phyloP scores from a whole-genome alignment of 2,888 invertebrate genomes.

The Gastrophysa polygoni region DNA sequence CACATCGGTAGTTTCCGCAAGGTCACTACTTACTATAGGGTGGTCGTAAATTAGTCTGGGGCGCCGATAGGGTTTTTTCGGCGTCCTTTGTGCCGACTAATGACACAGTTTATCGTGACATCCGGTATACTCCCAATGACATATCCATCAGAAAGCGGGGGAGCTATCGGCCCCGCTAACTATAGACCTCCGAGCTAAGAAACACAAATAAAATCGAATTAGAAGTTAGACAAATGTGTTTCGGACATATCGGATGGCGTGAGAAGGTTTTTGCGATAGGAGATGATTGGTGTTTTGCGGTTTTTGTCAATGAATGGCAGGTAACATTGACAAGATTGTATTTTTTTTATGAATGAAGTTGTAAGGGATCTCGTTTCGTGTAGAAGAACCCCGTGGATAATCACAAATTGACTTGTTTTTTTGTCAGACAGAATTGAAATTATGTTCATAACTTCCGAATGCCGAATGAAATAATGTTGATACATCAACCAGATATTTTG shows the following conservation, averaged over 20 bases:
- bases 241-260: conserved; percentile 20
- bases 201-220: not conserved
- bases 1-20: conserved; percentile 17
- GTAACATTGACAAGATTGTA: not conserved
- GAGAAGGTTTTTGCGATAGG: conserved; percentile 1
- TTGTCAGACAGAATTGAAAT: no score
- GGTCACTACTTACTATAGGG: conserved; percentile 40
- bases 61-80: conserved; percentile 48
- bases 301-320: not conserved
- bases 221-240: conserved; percentile 29
- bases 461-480: no score
- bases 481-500: no score
- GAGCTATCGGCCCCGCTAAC: conserved; percentile 37
- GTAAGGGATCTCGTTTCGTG: no score
- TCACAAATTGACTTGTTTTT: no score
- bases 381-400: no score
- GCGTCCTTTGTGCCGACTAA: conserved; percentile 46
- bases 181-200: conserved; percentile 32
- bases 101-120: conserved; percentile 48
- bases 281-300: not conserved
- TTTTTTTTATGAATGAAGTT: not conserved
- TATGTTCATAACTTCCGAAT: no score
- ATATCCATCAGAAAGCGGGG: conserved; percentile 44
- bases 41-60: conserved; percentile 49
- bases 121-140: conserved; percentile 48